Conservation (phyloP, 2,888 invertebrate species). For the Callyntrura sp. region DNA sequence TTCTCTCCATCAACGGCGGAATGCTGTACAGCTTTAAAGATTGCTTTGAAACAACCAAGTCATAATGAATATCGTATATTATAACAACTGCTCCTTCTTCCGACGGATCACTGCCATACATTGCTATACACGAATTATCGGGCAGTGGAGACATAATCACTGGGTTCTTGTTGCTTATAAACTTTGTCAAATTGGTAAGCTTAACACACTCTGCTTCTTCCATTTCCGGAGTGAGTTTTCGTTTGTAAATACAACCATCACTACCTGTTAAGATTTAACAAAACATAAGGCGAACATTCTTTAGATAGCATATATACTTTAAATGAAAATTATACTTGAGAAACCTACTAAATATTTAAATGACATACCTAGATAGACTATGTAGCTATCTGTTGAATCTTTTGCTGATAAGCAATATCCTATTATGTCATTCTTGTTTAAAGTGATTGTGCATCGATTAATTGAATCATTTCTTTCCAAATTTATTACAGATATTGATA, state of each 20-base stretch:
- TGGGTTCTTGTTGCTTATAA: constrained; percentile 68
- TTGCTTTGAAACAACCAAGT: constrained; percentile 79
- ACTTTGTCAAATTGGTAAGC: constrained; percentile 62
- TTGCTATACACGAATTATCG: constrained; percentile 74
- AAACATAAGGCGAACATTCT: background rate
- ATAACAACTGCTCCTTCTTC: constrained; percentile 83
- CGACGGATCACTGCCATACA: constrained; percentile 80
- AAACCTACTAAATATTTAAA: no score
- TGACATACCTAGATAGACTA: constrained; percentile 67
- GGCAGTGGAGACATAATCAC: constrained; percentile 73
- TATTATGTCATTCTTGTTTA: constrained; percentile 50
- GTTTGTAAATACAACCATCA: constrained; percentile 80
- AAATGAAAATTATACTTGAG: background rate
- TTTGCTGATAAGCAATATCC: constrained; percentile 66
- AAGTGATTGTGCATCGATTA: background rate
- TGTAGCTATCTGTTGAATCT: constrained; percentile 37
- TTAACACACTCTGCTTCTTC: constrained; percentile 3
- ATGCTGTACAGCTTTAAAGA: constrained; percentile 80
- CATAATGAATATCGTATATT: constrained; percentile 82
- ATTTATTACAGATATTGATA: background rate
- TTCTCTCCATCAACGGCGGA: constrained; percentile 80
- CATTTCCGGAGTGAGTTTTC: constrained; percentile 39
- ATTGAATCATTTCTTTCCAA: background rate
- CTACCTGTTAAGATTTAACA: no score
- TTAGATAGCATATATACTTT: background rate